Base-by-base conservation (phyloP, 2,113 vertebrate genomes). In the Glaucidium brasilianum region DNA sequence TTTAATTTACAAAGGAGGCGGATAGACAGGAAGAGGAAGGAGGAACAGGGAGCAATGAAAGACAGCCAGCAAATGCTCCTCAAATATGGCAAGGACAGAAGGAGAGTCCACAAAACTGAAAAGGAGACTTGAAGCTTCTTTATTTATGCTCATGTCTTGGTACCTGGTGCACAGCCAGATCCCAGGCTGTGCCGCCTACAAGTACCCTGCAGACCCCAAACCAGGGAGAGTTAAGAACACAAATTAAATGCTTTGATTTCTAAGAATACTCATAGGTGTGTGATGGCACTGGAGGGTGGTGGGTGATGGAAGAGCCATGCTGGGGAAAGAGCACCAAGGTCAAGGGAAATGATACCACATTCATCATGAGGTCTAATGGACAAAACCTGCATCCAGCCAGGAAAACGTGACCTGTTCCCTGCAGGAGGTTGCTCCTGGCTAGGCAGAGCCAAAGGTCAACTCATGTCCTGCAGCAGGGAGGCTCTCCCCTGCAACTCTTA, bases 121-220 rank as follows among this genome's bases (percentile, higher is more conserved):
- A 83, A 32, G 14, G 21, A 83, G 58, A 77, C 37, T 63, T 47
- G 19, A 56, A 71, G 12, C 21, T 73, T n/a, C 30, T 75, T 66
- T 67, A 71, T 45, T 88, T 75, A 56, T 0, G 3, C 34, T 47
- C 20, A 9, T 0, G 1, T 9, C 45, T 47, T 47, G 55, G 32
- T 0, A 7, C 45, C 13, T 14, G 18, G 10, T 43, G 16, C 43
- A 55, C 13, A 43, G 32, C 9, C 47, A 62, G 39, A 17, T 59
- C 21, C n/a, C 34, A 21, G 30, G n/a, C 75, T 64, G 26, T 39
- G 53, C 34, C 0, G 0, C 52, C 32, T 56, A 13, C 0, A 0
- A 88, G 72, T 52, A 81, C 12, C 21, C 30, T 0, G 0, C 1
- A 63, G 26, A 74, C 10, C 16, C 34, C 29, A 0, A 1, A 13